Evolutionary conservation across 2,888 invertebrate species (phyloP), one percentile per base, ranked within the genome.

Genomic region (Tetragonula carbonaria): DNA sequence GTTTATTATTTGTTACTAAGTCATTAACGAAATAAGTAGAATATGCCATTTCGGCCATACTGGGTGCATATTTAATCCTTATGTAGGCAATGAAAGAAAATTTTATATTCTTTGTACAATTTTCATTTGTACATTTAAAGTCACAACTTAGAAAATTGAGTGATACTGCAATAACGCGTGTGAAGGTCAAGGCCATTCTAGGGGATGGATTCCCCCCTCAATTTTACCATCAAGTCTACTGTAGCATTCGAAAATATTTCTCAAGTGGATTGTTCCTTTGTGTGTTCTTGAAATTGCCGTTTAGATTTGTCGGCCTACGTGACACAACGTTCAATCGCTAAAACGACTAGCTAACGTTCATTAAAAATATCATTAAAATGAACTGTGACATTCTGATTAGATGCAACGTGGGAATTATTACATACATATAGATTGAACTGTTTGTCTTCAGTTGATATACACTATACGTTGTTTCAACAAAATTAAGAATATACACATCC

Each of bases 231-330:
- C 5, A 59, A 75, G 38, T 53, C 50, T 33, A 3, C 4, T 33
- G 23, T 63, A 65, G 45, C 51, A 23, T 53, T 57, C 50, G 6
- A n/a, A 77, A 65, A 23, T 38, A n/a, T 51, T 71, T 13, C n/a
- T 16, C 33, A 21, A 68, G 4, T 38, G 33, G 70, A 79, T 74
- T 70, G 74, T 74, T 74, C 18, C 51, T 65, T 23, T n/a, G 18
- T 28, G 51, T 71, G 51, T 66, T 71, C 21, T 65, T n/a, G 28
- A 66, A 45, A 55, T 21, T 53, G 18, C 4, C 16, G n/a, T 78
- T 67, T 28, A 28, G 45, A 59, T 38, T 16, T 28, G 5, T 55
- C 59, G 72, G 71, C 62, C 82, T 62, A 80, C 14, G 21, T 5
- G 18, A 71, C 3, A 11, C 4, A 11, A 71, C 21, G 38, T 50